Evolutionary conservation across 1,140 invertebrate genomes (phyloP), one percentile per base, ranked within the genome.

Genomic region (Forficula auricularia): DNA sequence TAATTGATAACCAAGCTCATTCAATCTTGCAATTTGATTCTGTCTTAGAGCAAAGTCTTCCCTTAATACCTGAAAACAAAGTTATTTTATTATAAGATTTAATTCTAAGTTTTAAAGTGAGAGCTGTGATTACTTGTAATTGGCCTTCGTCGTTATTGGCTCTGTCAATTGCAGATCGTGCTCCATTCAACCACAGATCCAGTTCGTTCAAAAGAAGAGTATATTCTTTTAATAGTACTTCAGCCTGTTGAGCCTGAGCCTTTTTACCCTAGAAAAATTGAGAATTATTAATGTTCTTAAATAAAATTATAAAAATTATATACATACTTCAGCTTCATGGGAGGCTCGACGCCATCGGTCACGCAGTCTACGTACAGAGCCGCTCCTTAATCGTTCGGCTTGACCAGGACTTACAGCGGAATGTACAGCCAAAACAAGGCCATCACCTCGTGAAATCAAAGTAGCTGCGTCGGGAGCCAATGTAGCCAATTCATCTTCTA

Each of bases 391-490:
- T 50, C 63, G 65, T 16, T 67, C 67, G 2, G 71, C 74, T 27
- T 69, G 59, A 19, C 52, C 48, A 19, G 72, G 68, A 55, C 70
- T 65, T 38, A 57, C 54, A 45, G 33, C 40, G 39, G 57, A 62
- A 51, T 77, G 74, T 2, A 76, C 71, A 42, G 67, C 68, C 49
- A 78, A 64, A 1, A 83, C 76, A 22, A 85, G 60, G 34, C 76
- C 75, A 55, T 85, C 81, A 1, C 82, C 81, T 53, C 73, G 72
- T 10, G 79, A 83, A 35, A 86, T 84, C 13, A 84, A 60, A 34
- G 75, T 73, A 9, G 81, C 80, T 40, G 79, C 80, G 57, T 84
- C 81, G 0, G 81, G 79, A 4, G 82, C 79, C 41, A 84, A 56
- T 36, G 62, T 62, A 19, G 70, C 71, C 22, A 77, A 55, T 58